A percentile compares a stretch with the other conserved stretches of the same genome.
Evolutionary conservation across 2,888 invertebrate genomes (phyloP).

Genomic region (Nymphalis c-album): DNA sequence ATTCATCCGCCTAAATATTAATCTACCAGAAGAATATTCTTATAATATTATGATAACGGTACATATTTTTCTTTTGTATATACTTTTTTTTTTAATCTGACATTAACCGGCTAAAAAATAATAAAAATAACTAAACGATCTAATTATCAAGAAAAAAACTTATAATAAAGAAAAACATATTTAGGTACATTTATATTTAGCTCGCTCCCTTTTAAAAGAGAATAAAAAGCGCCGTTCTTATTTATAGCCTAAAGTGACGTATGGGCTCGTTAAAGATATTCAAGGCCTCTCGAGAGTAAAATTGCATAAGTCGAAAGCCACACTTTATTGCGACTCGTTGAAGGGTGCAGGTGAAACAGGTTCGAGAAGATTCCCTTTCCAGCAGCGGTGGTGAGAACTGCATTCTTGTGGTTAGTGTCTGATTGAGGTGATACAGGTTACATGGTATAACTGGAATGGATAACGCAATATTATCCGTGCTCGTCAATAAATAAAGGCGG

Average conservation of each 20-base stretch:
- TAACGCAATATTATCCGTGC: slow-evolving; percentile 16
- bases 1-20: not conserved
- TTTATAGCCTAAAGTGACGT: slow-evolving; percentile 35
- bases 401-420: slow-evolving; percentile 61
- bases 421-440: slow-evolving; percentile 48
- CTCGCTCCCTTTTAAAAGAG: slow-evolving; percentile 26
- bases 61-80: not conserved
- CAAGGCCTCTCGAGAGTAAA: slow-evolving; percentile 49
- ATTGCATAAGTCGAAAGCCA: slow-evolving; percentile 46
- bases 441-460: slow-evolving; percentile 10
- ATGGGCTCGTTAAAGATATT: slow-evolving; percentile 40
- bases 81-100: not conserved
- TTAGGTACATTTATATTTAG: slow-evolving; percentile 16
- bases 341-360: slow-evolving; percentile 60
- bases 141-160: not conserved
- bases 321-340: slow-evolving; percentile 47
- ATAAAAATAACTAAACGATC: not conserved
- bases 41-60: not conserved
- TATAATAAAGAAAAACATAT: slow-evolving; percentile 13
- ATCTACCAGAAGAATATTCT: not conserved
- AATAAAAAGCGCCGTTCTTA: slow-evolving; percentile 33
- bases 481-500: slow-evolving; percentile 19
- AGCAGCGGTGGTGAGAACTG: slow-evolving; percentile 51
- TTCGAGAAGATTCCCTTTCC: slow-evolving; percentile 70
- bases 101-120: too few species aligned